Evolutionary conservation across 2,797 vertebrate genomes (phyloP), one percentile per base, ranked within the genome.

Genomic region (Liparis tanakae): DNA sequence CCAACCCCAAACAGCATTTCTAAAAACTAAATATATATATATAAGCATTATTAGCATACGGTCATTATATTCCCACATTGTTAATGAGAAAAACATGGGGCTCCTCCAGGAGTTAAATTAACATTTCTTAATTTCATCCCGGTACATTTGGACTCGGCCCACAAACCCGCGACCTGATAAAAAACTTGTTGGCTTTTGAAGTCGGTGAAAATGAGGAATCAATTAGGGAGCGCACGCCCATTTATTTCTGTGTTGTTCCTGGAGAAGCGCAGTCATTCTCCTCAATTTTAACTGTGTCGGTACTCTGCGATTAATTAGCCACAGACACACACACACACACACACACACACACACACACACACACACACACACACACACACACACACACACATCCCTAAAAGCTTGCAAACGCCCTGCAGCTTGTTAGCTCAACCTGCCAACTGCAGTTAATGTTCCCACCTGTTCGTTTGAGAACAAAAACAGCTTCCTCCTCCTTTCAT

Each of bases 361-460:
- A 72, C 70, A 78, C 59, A 77, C 68, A 78, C 59, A 76, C 70
- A 76, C 18, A 56, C 30, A 72, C 58, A 36, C 56, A 48, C 20
- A 51, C 37, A 80, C 72, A 37, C 74, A 72, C 72, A 79, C 58
- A 76, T 68, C 70, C 57, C 77, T 66, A 82, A 82, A 64, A 83
- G 56, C 70, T 74, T 81, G 71, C 69, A 70, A 80, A 84, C 78
- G 37, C 76, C 80, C 80, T 84, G 67, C 79, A 79, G 83, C 90
- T 79, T 85, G 82, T 90, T 82, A 83, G 82, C 69, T 50, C 75
- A 80, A 88, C 80, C 89, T 90, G 89, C 89, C 91, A 93, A 72
- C 86, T 85, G 82, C 74, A 59, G 74, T 89, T 90, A 90, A 83
- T 69, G 81, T 87, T 90, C 78, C 87, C 91, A 94, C 92, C 93